phyloP scores from a whole-genome alignment of 2,113 vertebrate genomes.

The Gymnogyps californianus region DNA sequence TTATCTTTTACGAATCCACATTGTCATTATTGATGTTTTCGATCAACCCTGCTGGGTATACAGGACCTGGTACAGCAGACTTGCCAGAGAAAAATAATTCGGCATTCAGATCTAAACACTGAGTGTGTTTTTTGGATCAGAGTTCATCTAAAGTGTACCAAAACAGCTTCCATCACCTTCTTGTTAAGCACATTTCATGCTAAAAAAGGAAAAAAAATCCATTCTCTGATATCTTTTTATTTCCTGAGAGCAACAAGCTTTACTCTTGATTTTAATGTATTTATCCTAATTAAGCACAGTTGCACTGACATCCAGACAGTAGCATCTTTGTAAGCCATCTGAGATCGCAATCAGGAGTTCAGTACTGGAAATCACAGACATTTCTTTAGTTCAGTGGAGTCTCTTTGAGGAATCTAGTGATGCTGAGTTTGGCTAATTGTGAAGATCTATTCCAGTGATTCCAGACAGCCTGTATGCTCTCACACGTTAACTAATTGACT shows the following conservation, averaged over 20 bases:
- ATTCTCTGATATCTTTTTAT: not conserved
- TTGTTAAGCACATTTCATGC: not conserved
- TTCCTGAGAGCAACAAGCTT: not conserved
- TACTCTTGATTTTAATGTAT: not conserved
- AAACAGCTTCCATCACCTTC: not conserved
- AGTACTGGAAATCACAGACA: not conserved
- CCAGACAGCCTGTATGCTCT: not conserved
- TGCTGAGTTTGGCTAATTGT: not conserved
- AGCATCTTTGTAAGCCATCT: not conserved
- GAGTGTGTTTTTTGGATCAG: not conserved
- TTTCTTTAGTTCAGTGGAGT: not conserved
- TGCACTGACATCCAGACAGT: not conserved
- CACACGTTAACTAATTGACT: not conserved
- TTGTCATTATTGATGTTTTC: not conserved
- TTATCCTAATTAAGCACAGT: not conserved
- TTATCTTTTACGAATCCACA: not conserved
- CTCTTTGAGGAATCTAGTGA: not conserved
- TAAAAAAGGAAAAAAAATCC: not conserved
- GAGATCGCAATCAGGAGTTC: not conserved
- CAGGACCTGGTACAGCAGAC: not conserved
- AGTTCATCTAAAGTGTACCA: not conserved
- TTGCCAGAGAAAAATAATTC: not conserved
- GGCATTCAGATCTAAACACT: not conserved
- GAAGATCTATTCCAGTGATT: not conserved
- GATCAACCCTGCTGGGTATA: not conserved